Evolutionary conservation across 2,888 invertebrate species (phyloP).

Genomic region (Lacanobia oleracea): DNA sequence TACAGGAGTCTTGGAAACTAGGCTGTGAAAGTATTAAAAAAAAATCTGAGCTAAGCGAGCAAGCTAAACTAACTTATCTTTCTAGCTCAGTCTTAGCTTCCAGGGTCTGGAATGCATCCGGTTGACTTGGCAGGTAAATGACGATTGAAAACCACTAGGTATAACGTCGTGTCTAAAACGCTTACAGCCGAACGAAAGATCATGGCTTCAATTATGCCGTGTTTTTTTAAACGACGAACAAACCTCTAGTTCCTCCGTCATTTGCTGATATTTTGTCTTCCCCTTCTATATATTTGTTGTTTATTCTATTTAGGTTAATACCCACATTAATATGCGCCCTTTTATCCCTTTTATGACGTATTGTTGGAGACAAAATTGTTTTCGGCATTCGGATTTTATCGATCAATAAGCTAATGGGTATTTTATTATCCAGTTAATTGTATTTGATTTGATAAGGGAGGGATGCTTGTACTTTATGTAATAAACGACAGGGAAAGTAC

Average conservation of each 20-base stretch:
- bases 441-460: conserved; percentile 50
- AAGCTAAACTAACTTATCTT: neutral
- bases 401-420: conserved; percentile 59
- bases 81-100: neutral
- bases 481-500: neutral
- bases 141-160: neutral
- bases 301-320: conserved; percentile 63
- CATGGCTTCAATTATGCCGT: neutral
- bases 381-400: conserved; percentile 45
- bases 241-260: neutral
- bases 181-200: no score
- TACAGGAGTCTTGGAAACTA: neutral
- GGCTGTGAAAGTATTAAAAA: neutral
- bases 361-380: conserved; percentile 47
- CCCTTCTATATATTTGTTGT: conserved; percentile 29
- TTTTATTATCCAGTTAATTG: conserved; percentile 61
- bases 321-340: conserved; percentile 54
- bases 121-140: neutral
- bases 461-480: conserved; percentile 25
- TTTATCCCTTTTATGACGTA: conserved; percentile 56
- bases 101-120: no score
- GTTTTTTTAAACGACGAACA: neutral
- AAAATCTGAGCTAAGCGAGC: neutral
- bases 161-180: neutral
- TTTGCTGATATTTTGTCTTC: conserved; percentile 20